Conservation (phyloP, 2,113 vertebrate species). For the Misgurnus anguillicaudatus region DNA sequence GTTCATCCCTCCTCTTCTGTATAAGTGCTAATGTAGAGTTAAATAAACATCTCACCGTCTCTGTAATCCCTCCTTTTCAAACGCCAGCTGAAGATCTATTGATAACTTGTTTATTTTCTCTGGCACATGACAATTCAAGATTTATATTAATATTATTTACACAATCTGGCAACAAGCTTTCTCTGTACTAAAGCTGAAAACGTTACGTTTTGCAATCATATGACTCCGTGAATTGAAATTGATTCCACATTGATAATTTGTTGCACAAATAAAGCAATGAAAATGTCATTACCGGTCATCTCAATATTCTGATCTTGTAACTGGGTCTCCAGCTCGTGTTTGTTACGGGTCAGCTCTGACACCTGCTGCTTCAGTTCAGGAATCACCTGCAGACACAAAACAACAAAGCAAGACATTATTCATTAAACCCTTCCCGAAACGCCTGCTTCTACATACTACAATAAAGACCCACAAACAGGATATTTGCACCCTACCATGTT, state of each 20-base stretch:
- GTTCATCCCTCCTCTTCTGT: background rate
- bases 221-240: too few species aligned
- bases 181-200: too few species aligned
- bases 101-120: conserved; percentile 77
- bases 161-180: background rate
- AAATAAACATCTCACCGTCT: conserved; percentile 67
- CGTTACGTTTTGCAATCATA: too few species aligned
- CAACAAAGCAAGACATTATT: background rate
- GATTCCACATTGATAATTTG: too few species aligned
- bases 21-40: background rate
- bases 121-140: conserved; percentile 46
- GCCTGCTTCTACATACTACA: background rate
- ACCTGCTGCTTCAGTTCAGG: conserved; percentile 87
- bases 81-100: conserved; percentile 62
- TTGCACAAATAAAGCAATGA: background rate
- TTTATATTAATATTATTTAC: background rate
- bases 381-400: conserved; percentile 77
- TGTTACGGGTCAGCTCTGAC: conserved; percentile 88
- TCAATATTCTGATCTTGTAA: conserved; percentile 76
- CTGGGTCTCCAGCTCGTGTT: conserved; percentile 80
- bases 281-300: conserved; percentile 73
- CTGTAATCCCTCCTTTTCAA: conserved; percentile 74
- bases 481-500: conserved; percentile 77
- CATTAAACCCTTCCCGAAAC: background rate
- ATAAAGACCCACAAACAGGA: conserved; percentile 4